These are phyloP conservation scores for Sciaenops ocellatus DNA, from an alignment of 2,797 vertebrate genomes.

Conservation along the genomic window DNA sequence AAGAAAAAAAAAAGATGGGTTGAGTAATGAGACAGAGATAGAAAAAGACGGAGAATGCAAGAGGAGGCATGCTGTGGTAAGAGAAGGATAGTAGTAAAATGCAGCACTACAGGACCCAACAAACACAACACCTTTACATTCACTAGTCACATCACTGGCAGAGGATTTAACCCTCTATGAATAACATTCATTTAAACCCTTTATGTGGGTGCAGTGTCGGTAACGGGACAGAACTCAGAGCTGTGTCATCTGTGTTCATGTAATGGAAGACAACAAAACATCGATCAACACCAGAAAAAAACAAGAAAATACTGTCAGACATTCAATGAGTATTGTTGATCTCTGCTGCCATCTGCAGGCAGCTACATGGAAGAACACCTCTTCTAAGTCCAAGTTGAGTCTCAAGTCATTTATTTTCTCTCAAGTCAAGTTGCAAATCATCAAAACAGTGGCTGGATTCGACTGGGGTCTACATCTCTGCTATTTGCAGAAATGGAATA, in stretches of 20 bases:
- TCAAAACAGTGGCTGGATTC: too few relatives aligned
- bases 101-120: background rate
- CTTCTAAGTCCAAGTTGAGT: too few relatives aligned
- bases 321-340: slow-evolving; percentile 28
- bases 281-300: slow-evolving; percentile 16
- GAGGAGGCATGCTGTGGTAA: background rate
- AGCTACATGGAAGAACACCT: background rate
- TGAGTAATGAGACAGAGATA: slow-evolving; percentile 8
- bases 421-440: too few relatives aligned
- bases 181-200: background rate
- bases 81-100: background rate
- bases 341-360: slow-evolving; percentile 79
- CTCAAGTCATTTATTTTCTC: too few relatives aligned
- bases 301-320: background rate
- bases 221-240: background rate
- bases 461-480: too few relatives aligned
- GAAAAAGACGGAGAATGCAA: background rate
- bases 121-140: background rate
- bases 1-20: slow-evolving; percentile 4
- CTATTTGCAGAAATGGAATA: too few relatives aligned
- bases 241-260: slow-evolving; percentile 5
- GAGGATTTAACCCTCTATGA: background rate
- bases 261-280: slow-evolving; percentile 31
- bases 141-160: background rate
- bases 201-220: background rate